Percentiles rank a stretch among this genome's conserved stretches.
Conservation (phyloP, 2,888 invertebrate genomes). For the Eustalomyia histrio region DNA sequence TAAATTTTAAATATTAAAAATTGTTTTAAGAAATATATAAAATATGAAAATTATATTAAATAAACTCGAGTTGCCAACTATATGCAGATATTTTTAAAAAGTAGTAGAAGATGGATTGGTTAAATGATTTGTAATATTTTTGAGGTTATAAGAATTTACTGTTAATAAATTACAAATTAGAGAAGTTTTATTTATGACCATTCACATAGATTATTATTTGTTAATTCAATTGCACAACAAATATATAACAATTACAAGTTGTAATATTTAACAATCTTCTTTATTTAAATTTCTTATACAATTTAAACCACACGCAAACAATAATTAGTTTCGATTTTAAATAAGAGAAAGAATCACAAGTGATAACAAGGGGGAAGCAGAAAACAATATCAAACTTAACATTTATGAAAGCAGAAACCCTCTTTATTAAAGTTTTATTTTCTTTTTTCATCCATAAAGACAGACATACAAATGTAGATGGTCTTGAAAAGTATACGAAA, state of each 20-base stretch:
- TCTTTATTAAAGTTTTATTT: background rate
- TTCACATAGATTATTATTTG: too few relatives aligned
- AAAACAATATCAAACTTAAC: background rate
- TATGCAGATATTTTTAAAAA: too few relatives aligned
- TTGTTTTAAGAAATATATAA: too few relatives aligned
- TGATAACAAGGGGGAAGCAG: background rate
- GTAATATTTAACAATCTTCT: background rate
- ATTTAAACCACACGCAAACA: slow-evolving; percentile 11
- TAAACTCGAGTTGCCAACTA: too few relatives aligned
- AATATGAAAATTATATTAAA: too few relatives aligned
- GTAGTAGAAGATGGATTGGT: too few relatives aligned
- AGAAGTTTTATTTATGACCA: too few relatives aligned
- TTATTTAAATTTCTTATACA: background rate
- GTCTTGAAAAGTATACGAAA: slow-evolving; percentile 6
- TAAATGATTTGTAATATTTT: too few relatives aligned
- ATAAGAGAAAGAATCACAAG: background rate
- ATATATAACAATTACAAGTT: background rate
- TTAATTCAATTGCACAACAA: background rate
- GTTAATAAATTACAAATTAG: too few relatives aligned
- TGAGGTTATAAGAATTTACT: too few relatives aligned
- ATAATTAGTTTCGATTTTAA: slow-evolving; percentile 18
- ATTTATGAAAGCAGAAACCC: slow-evolving; percentile 4
- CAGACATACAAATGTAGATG: slow-evolving; percentile 1
- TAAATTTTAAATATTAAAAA: too few relatives aligned
- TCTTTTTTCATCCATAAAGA: background rate